These are phyloP conservation scores for Dascillus cervinus DNA, from an alignment of 2,888 invertebrate genomes.

Conservation along the genomic window DNA sequence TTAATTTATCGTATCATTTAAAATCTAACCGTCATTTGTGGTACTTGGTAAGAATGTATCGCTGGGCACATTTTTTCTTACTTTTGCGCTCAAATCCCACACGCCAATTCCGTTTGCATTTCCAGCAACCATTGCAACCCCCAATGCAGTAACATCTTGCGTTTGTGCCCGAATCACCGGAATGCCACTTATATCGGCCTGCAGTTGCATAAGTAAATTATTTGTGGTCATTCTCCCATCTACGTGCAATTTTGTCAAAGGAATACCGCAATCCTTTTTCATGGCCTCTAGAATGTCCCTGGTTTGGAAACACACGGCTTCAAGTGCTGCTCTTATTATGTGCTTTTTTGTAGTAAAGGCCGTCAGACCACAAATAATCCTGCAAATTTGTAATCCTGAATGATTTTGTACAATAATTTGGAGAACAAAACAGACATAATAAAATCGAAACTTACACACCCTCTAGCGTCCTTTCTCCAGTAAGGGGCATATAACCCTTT, in stretches of 20 bases:
- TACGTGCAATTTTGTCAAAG: conserved; percentile 74
- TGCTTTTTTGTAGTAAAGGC: conserved; percentile 90
- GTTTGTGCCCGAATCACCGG: conserved; percentile 82
- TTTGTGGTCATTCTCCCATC: conserved; percentile 93
- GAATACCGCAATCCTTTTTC: conserved; percentile 86
- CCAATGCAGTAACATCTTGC: conserved; percentile 86
- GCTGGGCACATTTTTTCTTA: conserved; percentile 51
- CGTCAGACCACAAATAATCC: conserved; percentile 84
- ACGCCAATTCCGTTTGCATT: conserved; percentile 57
- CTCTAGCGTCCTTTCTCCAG: conserved; percentile 94
- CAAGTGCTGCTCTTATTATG: conserved; percentile 87
- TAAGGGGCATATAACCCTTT: conserved; percentile 96
- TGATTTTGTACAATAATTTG: not conserved
- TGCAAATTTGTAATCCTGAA: conserved; percentile 25
- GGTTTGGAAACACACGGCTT: conserved; percentile 95
- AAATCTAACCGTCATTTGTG: conserved; percentile 58
- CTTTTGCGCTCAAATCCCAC: conserved; percentile 58
- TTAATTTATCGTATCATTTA: conserved; percentile 2
- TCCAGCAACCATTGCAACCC: conserved; percentile 89
- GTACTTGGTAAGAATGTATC: conserved; percentile 79
- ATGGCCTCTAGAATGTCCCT: conserved; percentile 90
- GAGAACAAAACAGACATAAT: conserved; percentile 3
- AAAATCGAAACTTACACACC: conserved; percentile 49
- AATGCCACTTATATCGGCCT: conserved; percentile 88
- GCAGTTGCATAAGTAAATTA: conserved; percentile 87